These are phyloP conservation scores for Rallus crepitans DNA, from an alignment of 2,797 vertebrate species.

Conservation along the genomic window DNA sequence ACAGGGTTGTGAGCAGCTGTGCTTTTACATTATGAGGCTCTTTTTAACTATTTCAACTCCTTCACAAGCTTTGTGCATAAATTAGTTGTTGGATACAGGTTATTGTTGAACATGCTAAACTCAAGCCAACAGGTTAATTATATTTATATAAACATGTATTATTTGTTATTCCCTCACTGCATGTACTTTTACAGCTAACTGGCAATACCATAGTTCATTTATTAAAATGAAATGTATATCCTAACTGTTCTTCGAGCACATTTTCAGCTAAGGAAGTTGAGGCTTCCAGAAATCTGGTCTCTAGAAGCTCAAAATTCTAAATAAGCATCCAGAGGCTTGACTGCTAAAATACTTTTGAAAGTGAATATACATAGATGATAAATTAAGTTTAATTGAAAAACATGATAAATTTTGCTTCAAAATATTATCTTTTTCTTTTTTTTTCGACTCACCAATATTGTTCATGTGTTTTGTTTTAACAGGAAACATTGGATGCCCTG, in stretches of 20 bases:
- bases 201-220: neutral
- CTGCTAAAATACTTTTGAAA: neutral
- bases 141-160: neutral
- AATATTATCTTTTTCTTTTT: neutral
- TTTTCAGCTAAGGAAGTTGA: neutral
- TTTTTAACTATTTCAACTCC: neutral
- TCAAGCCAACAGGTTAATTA: neutral
- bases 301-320: neutral
- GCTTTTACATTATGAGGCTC: neutral
- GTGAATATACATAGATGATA: neutral
- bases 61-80: neutral
- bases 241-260: neutral
- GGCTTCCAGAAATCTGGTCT: neutral
- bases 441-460: neutral
- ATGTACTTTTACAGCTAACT: neutral
- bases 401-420: neutral
- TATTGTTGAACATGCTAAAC: neutral
- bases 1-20: neutral
- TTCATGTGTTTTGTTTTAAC: slow-evolving; percentile 46
- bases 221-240: neutral
- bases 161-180: neutral
- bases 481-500: slow-evolving; percentile 90
- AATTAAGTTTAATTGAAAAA: neutral
- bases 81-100: neutral
- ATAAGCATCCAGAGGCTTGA: neutral